phyloP scores from a whole-genome alignment of 2,797 vertebrate genomes.

The Phyllotis vaccarum region DNA sequence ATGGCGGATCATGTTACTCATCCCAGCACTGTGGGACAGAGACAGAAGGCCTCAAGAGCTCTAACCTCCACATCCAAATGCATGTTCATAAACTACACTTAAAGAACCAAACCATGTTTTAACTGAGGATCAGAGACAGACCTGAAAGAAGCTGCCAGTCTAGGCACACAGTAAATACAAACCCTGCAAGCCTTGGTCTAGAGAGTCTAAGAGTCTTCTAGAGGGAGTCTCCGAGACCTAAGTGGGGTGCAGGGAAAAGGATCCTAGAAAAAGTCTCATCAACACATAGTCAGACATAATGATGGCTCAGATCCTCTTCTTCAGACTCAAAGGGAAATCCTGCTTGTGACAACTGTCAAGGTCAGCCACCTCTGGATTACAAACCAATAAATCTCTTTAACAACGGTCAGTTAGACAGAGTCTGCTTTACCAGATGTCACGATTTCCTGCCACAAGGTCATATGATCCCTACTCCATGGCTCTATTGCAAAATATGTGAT shows the following conservation, averaged over 20 bases:
- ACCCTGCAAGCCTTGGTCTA: neutral
- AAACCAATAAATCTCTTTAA: conserved; percentile 73
- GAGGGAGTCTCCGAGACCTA: neutral
- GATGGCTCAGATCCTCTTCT: conserved; percentile 42
- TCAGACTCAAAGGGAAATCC: conserved; percentile 59
- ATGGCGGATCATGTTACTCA: neutral
- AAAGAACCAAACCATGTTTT: neutral
- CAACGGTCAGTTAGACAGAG: conserved; percentile 52
- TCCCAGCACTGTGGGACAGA: neutral
- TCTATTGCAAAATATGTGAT: conserved; percentile 42
- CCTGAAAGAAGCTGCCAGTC: neutral
- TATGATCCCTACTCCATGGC: neutral
- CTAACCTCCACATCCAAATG: neutral
- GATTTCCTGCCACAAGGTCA: conserved; percentile 39
- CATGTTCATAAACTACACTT: neutral
- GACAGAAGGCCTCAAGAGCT: neutral
- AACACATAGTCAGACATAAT: conserved; percentile 43
- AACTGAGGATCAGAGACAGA: neutral
- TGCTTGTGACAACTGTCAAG: conserved; percentile 63
- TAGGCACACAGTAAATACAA: neutral
- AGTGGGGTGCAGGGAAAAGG: neutral
- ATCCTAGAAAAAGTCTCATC: neutral
- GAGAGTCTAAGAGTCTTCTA: neutral
- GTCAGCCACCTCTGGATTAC: conserved; percentile 74
- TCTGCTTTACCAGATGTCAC: conserved; percentile 56